Base-by-base conservation (phyloP, 2,113 vertebrate genomes). In the Eulacestoma nigropectus region DNA sequence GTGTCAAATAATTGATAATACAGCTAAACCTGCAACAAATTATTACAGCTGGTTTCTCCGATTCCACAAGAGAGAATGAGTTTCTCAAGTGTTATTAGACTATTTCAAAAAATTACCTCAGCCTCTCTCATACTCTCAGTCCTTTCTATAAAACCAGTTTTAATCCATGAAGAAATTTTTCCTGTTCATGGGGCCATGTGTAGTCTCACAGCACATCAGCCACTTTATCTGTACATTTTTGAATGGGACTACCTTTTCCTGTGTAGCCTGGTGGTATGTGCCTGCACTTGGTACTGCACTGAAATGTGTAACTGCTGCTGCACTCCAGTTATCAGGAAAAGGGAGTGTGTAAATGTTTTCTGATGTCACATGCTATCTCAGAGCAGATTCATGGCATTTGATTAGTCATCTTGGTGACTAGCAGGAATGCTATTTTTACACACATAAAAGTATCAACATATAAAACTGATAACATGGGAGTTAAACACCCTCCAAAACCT, bases 161-260 rank as follows among this genome's bases (percentile, higher is more conserved):
- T 56, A 77, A 50, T 77, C 29, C 46, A 33, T 8, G 6, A 77
- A 89, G 46, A 74, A 46, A 4, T 27, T 87, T 90, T 85, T 84
- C 50, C 3, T 7, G 1, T 39, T 16, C 0, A 0, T 39, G 42
- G 26, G 35, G 11, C 41, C 17, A 17, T 11, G 8, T n/a, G 16
- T 77, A 30, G 29, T 50, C 37, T 83, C 29, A 21, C 32, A 77
- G 33, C 25, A 41, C 8, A 4, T 81, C 18, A 68, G 32, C 20
- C 37, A 37, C 57, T 87, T 69, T 35, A 56, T 49, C n/a, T 53
- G 33, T 7, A 7, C 3, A 3, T 70, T 90, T 74, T 73, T 50
- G 60, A 46, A 70, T 59, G 63, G 4, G 33, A 19, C 30, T 57
- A 6, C n/a, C 9, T n/a, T 53, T 69, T 83, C 79, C 37, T 65